Conservation (phyloP, 2,797 vertebrate species). For the Gallinago nigripennis region DNA sequence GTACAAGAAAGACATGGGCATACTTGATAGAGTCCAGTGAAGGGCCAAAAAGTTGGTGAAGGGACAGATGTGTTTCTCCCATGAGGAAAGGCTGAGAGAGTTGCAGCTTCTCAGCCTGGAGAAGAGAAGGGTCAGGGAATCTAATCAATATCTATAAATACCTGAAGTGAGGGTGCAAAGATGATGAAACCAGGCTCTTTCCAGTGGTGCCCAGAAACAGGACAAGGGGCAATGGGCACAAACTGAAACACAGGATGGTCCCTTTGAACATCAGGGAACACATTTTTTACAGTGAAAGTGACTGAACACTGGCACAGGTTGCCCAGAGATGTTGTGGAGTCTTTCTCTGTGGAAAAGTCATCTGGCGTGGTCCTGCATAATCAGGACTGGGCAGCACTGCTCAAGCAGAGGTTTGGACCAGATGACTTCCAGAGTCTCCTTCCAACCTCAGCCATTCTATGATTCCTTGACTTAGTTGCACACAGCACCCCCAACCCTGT, state of each 20-base stretch:
- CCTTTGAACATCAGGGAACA: not conserved
- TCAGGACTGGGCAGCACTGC: rapidly evolving
- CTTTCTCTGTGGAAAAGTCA: not conserved
- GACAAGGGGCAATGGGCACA: no score
- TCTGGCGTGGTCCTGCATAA: no score
- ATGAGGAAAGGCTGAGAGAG: not conserved
- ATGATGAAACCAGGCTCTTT: no score
- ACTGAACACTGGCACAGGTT: not conserved
- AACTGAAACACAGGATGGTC: not conserved
- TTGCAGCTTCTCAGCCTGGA: not conserved
- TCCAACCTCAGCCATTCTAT: not conserved
- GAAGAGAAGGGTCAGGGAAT: not conserved
- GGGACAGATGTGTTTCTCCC: not conserved
- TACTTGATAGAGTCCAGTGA: not conserved
- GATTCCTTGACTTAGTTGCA: not conserved
- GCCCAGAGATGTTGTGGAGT: not conserved
- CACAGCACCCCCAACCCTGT: not conserved
- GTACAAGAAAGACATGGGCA: not conserved
- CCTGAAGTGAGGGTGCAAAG: not conserved
- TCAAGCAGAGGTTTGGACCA: not conserved
- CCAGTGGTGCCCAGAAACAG: not conserved
- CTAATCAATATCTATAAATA: not conserved
- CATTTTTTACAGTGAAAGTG: not conserved
- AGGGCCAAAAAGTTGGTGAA: not conserved
- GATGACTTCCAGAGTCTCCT: not conserved